Conservation (phyloP, 2,888 invertebrate species). For the Caradrina clavipalpis region DNA sequence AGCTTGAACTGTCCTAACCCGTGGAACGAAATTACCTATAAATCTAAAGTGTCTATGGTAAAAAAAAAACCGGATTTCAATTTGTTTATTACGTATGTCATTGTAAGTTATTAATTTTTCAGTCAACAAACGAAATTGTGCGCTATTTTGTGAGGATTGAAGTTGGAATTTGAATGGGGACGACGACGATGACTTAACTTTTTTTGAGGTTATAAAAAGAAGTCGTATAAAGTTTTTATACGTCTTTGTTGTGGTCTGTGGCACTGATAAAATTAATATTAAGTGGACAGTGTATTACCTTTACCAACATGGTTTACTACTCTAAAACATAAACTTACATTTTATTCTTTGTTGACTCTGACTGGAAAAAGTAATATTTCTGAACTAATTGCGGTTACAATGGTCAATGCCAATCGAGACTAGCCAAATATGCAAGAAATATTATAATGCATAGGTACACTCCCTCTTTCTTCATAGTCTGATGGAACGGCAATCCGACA, state of each 20-base stretch:
- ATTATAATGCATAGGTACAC: too few relatives aligned
- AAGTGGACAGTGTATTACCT: slow-evolving; percentile 28
- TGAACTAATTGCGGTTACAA: too few relatives aligned
- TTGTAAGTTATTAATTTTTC: slow-evolving; percentile 47
- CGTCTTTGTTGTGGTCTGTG: slow-evolving; percentile 43
- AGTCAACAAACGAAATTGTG: slow-evolving; percentile 13
- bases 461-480: too few relatives aligned
- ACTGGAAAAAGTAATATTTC: not conserved
- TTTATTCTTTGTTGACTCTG: not conserved
- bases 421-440: too few relatives aligned
- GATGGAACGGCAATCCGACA: too few relatives aligned
- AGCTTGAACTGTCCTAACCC: slow-evolving; percentile 42
- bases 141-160: slow-evolving; percentile 11
- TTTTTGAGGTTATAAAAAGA: slow-evolving; percentile 47
- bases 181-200: slow-evolving; percentile 50
- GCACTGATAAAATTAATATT: slow-evolving; percentile 43
- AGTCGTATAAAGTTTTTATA: slow-evolving; percentile 53
- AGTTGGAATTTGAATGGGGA: slow-evolving; percentile 13
- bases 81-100: slow-evolving; percentile 60
- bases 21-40: slow-evolving; percentile 48
- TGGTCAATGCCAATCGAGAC: too few relatives aligned
- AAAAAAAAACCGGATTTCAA: slow-evolving; percentile 61
- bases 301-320: not conserved
- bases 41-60: slow-evolving; percentile 53
- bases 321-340: not conserved